These are phyloP conservation scores for Taenaris catops DNA, from an alignment of 2,888 invertebrate genomes.

Conservation along the genomic window DNA sequence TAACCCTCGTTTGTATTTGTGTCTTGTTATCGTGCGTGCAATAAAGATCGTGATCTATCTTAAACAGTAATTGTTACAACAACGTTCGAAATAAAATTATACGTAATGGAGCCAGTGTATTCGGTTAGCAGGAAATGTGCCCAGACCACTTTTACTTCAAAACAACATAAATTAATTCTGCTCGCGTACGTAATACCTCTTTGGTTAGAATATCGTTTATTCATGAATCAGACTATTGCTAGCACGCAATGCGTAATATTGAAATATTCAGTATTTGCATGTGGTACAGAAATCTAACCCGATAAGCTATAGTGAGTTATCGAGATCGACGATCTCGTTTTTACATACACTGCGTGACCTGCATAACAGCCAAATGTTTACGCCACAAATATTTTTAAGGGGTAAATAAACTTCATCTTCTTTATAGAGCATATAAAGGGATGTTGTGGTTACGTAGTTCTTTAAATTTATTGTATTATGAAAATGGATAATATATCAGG, in stretches of 20 bases:
- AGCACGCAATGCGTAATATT: conserved; percentile 21
- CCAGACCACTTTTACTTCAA: conserved; percentile 6
- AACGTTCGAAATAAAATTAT: too few species aligned
- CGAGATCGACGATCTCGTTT: conserved; percentile 22
- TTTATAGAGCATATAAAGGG: too few species aligned
- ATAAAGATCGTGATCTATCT: too few species aligned
- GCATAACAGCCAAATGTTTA: conserved; percentile 18
- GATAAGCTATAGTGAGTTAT: conserved; percentile 26
- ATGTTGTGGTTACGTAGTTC: too few species aligned
- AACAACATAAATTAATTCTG: conserved; percentile 19
- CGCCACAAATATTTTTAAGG: conserved; percentile 3
- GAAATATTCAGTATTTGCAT: conserved; percentile 24
- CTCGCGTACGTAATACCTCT: conserved; percentile 17
- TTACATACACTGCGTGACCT: conserved; percentile 23
- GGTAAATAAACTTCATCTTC: not conserved
- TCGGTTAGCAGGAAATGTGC: conserved; percentile 2
- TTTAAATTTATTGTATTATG: too few species aligned
- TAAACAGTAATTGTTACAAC: too few species aligned
- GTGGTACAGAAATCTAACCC: conserved; percentile 21
- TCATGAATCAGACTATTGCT: conserved; percentile 19
- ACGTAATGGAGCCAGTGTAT: not conserved
- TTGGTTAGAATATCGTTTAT: conserved; percentile 20
- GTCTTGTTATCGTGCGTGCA: too few species aligned
- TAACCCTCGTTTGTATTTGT: too few species aligned
- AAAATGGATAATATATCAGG: too few species aligned